These are phyloP conservation scores for Parazoanthus swiftii DNA, from an alignment of 92 coral and sea anemone species.

Conservation along the genomic window DNA sequence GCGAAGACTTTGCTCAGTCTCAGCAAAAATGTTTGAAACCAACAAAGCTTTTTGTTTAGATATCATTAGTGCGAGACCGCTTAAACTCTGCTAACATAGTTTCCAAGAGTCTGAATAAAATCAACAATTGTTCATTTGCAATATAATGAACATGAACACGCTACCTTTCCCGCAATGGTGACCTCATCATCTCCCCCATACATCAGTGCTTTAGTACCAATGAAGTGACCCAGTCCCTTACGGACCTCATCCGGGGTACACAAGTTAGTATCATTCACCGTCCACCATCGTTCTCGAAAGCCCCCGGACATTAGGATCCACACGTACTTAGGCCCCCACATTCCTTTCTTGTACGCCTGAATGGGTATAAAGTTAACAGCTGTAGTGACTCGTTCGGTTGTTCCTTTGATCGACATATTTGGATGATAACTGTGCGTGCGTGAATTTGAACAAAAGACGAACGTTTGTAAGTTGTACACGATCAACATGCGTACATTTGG, in stretches of 20 bases:
- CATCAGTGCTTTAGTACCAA: constrained; percentile 73
- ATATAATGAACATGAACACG: neutral
- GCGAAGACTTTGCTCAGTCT: no score
- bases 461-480: no score
- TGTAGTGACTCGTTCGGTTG: neutral
- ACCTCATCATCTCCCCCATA: constrained; percentile 49
- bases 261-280: constrained; percentile 61
- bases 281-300: constrained; percentile 77
- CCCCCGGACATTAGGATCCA: constrained; percentile 90
- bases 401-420: no score
- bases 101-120: no score
- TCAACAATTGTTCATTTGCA: neutral
- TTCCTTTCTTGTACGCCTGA: constrained; percentile 68
- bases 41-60: no score
- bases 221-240: constrained; percentile 61
- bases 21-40: no score
- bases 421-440: no score
- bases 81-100: no score
- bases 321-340: constrained; percentile 80
- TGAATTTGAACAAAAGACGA: no score
- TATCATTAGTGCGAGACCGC: no score
- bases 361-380: neutral
- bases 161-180: constrained; percentile 69
- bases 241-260: constrained; percentile 70
- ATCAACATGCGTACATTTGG: no score